Base-by-base conservation (phyloP, 2,888 invertebrate species). In the Cynaeus angustus region DNA sequence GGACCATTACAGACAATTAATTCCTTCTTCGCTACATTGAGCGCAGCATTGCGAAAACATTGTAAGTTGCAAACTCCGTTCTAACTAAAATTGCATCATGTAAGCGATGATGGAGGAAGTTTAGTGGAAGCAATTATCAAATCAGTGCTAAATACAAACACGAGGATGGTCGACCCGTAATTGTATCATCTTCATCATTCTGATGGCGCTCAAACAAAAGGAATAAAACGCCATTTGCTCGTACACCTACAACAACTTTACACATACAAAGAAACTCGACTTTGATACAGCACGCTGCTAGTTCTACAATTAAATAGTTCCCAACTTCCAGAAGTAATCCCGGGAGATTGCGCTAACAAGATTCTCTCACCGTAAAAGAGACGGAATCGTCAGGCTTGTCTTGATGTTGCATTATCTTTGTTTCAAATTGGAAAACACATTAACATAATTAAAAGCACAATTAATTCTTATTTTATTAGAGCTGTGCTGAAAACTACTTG, bases 261-360 rank as follows among this genome's bases (percentile, higher is more conserved):
- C 14, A 55, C 52, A 52, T 12, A 55, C 55, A 55, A 55, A 55
- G 55, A 55, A 55, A 55, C 28, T 28, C 50, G 10, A 50, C 50
- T 50, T 50, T 50, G 30, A 55, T 55, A 38, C 58, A 45, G 58
- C 58, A 21, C 59, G 45, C 56, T 71, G 56, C 68, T 66, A 61
- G 66, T 66, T 68, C 50, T 37, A 58, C 69, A 66, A 69, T 69
- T 72, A 61, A 53, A 41, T 50, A 71, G 71, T 68, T 66, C 14
- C 37, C 59, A 52, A 68, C 43, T 64, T 58, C 13, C 6, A 5
- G 56, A 66, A 66, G 66, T 70, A 62, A 61, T 52, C 70, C 66
- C 56, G 14, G 28, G 59, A 59, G 59, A 33, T 59, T 16, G 59
- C 56, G 50, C 55, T 61, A 70, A 61, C 62, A 66, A 55, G 56